Percentiles rank a stretch among this genome's conserved stretches.
Conservation (phyloP, 37 sponge, comb jelly and placozoan species). For the Haliclona indistincta region DNA sequence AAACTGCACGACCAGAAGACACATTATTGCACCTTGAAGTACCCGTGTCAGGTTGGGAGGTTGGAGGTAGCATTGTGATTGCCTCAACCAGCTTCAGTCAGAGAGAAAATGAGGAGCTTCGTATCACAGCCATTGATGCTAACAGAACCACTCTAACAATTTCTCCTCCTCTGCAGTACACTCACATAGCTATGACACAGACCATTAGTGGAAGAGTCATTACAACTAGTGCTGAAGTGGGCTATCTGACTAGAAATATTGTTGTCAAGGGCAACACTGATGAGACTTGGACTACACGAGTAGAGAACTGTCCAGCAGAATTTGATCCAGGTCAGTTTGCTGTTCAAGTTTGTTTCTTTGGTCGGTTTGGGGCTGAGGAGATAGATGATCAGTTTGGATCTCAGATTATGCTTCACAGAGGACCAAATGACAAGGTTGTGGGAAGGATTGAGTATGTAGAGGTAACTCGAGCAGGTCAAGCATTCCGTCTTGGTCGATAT, state of each 20-base stretch:
- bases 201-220: slow-evolving; percentile 59
- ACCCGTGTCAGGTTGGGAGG: slow-evolving; percentile 74
- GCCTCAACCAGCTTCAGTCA: slow-evolving; percentile 88
- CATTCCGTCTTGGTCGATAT: slow-evolving; percentile 94
- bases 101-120: slow-evolving; percentile 85
- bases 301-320: slow-evolving; percentile 66
- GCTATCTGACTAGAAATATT: slow-evolving; percentile 90
- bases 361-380: slow-evolving; percentile 86
- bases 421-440: slow-evolving; percentile 42
- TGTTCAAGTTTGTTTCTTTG: slow-evolving; percentile 91
- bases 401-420: slow-evolving; percentile 90
- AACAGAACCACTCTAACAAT: slow-evolving; percentile 45
- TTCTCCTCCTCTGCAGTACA: slow-evolving; percentile 52
- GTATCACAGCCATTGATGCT: slow-evolving; percentile 53
- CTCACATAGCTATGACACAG: slow-evolving; percentile 76
- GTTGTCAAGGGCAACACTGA: slow-evolving; percentile 77
- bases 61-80: slow-evolving; percentile 79
- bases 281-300: slow-evolving; percentile 53
- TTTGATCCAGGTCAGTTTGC: slow-evolving; percentile 91
- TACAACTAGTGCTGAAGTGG: slow-evolving; percentile 88
- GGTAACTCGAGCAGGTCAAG: slow-evolving; percentile 92
- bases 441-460: slow-evolving; percentile 89
- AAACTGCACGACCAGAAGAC: slow-evolving; percentile 61
- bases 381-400: slow-evolving; percentile 91
- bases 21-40: slow-evolving; percentile 51